Base-by-base conservation (phyloP, 2,797 vertebrate genomes). In the Distichodus sexfasciatus region DNA sequence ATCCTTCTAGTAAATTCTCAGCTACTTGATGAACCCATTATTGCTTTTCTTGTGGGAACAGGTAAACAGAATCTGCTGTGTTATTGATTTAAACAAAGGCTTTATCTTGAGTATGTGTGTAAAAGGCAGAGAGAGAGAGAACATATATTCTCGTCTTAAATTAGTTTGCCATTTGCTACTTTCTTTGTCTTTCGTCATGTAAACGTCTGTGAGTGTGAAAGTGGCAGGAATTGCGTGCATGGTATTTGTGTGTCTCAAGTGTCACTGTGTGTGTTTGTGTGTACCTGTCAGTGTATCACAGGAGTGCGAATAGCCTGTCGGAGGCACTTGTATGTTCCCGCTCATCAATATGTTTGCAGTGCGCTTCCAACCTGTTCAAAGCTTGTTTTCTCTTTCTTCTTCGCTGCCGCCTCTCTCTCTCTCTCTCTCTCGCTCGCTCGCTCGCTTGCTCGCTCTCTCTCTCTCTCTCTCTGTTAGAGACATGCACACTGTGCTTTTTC, bases 291-390 rank as follows among this genome's bases (percentile, higher is more conserved):
- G 53, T n/a, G n/a, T n/a, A n/a, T n/a, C n/a, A n/a, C n/a, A 59
- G 26, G 51, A 65, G 51, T 31, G 60, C 38, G 53, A 35, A 21
- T 50, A n/a, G 40, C 38, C 29, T 73, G 47, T 61, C 47, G 28
- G 35, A 66, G 46, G 46, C n/a, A n/a, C n/a, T n/a, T n/a, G 64
- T 72, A 46, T 77, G 76, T 67, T 71, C 68, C 72, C 65, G 70
- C 67, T 51, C 50, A 60, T 75, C 62, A 44, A 29, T 75, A 61
- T 70, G 73, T 72, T 75, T 75, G 73, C 61, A 50, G 48, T 44
- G 44, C 36, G 50, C 33, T 66, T 19, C 36, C 66, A n/a, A 71
- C 36, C 64, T 72, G 57, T 58, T 57, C 46, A 12, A n/a, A n/a
- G n/a, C n/a, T n/a, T n/a, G n/a, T n/a, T n/a, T n/a, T n/a, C n/a